Evolutionary conservation across 2,113 vertebrate genomes (phyloP).

Genomic region (Paraplagusia blochii): DNA sequence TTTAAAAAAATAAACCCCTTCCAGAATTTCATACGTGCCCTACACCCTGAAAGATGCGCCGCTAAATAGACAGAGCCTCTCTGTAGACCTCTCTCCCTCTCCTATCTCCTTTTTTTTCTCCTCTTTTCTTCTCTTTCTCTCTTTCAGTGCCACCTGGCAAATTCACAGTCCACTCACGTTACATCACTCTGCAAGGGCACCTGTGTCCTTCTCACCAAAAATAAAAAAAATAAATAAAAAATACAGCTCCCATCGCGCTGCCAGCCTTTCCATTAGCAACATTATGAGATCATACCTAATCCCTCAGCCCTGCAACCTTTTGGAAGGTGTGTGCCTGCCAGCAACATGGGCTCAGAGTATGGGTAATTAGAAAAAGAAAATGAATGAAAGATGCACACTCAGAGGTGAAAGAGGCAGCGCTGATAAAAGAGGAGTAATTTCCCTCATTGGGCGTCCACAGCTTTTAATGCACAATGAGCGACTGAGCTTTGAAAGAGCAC

Average conservation of each 20-base stretch:
- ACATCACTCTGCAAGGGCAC: conserved; percentile 80
- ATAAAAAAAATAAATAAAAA: conserved; percentile 32
- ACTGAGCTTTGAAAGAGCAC: conserved; percentile 55
- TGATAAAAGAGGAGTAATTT: conserved; percentile 64
- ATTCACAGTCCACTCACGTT: conserved; percentile 82
- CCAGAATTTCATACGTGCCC: conserved; percentile 56
- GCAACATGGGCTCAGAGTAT: conserved; percentile 47
- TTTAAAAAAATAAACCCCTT: conserved; percentile 34
- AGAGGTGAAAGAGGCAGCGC: conserved; percentile 50
- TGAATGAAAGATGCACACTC: conserved; percentile 64
- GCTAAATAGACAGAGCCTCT: conserved; percentile 60
- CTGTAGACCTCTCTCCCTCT: conserved; percentile 59
- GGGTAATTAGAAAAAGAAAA: conserved; percentile 61
- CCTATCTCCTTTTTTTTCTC: conserved; percentile 53
- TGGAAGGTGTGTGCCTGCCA: conserved; percentile 51
- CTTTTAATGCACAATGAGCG: conserved; percentile 57
- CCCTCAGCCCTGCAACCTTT: conserved; percentile 57
- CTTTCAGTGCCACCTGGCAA: conserved; percentile 78
- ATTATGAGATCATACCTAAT: conserved; percentile 71
- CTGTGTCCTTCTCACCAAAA: conserved; percentile 78
- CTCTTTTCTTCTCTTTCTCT: conserved; percentile 61
- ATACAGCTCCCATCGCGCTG: conserved; percentile 66
- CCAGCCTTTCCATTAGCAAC: conserved; percentile 74
- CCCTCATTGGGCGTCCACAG: conserved; percentile 53
- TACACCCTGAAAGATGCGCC: conserved; percentile 52